Percentiles rank a stretch among this genome's conserved stretches.
These are phyloP conservation scores for Balaeniceps rex DNA, from an alignment of 2,113 vertebrate genomes.

Conservation along the genomic window DNA sequence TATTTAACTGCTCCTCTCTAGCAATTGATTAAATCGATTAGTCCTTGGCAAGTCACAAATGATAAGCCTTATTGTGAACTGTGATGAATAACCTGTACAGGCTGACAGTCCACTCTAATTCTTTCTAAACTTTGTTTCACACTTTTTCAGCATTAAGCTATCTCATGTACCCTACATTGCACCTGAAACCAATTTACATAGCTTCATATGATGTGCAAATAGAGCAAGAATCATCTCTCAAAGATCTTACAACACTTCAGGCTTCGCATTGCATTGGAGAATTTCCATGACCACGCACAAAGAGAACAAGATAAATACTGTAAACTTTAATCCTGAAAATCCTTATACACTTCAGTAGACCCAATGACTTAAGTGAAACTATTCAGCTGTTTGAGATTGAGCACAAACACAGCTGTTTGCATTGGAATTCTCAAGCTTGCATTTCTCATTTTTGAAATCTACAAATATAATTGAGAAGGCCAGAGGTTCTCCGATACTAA, in stretches of 20 bases:
- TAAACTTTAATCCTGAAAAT: neutral
- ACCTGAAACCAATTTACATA: neutral
- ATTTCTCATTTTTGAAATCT: neutral
- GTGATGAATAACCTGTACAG: neutral
- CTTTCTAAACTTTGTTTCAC: neutral
- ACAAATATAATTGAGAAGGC: neutral
- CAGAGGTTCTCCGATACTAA: neutral
- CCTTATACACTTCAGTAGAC: neutral
- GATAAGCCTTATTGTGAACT: neutral
- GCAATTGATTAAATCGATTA: neutral
- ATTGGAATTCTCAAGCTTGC: neutral
- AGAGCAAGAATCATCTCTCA: neutral
- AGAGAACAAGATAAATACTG: neutral
- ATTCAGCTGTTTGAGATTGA: neutral
- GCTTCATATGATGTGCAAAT: neutral
- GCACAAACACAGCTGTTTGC: neutral
- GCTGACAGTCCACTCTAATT: neutral
- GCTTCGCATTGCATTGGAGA: neutral
- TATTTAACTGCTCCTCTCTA: neutral
- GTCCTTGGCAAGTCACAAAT: neutral
- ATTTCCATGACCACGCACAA: neutral
- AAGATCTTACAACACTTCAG: neutral
- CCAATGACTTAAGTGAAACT: neutral
- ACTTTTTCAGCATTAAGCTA: neutral
- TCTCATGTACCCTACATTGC: neutral